Base-by-base conservation (phyloP, 2,797 vertebrate species). In the Diglossa cyanea region DNA sequence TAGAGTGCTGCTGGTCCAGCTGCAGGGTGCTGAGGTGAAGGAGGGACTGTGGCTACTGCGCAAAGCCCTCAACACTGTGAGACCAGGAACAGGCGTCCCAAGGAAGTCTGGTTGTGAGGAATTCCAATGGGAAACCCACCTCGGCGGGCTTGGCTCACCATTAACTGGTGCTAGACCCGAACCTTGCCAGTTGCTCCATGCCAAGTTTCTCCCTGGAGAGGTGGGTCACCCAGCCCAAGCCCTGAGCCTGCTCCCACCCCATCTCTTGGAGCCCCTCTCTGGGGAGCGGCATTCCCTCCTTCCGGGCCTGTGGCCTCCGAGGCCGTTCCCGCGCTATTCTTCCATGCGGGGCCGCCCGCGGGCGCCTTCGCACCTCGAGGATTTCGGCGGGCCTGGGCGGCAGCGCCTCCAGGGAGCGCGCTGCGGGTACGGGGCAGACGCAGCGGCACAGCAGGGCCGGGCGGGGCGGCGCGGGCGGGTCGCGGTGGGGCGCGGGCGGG, bases 41-140 rank as follows among this genome's bases (percentile, higher is more conserved):
- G 11, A 30, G 13, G n/a, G 48, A 7, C 23, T 1, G 6, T 4
- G 37, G 40, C 33, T 7, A 17, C 37, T 6, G 60, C 0, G 0
- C 23, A 16, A 44, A 51, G 51, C 30, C 23, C 42, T 33, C 5
- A 3, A 25, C 7, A 6, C 37, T 3, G 44, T 2, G 30, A 19
- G n/a, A 25, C 4, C 33, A 40, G 37, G 35, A 17, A 8, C 1
- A 3, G 23, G 37, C 31, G 16, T 19, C 24, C 25, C 19, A 35
- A n/a, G 11, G 21, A 25, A 24, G 11, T 3, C 8, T 9, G 53
- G 23, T 1, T 23, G 65, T 2, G 40, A 39, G 30, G 33, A 19
- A 23, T 20, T 24, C 47, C 75, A 30, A 1, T 4, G 16, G 33
- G 13, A 65, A 54, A 18, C 26, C n/a, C 47, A 11, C 11, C 10